Conservation (phyloP, 2,113 vertebrate species). For the Vanacampus margaritifer region DNA sequence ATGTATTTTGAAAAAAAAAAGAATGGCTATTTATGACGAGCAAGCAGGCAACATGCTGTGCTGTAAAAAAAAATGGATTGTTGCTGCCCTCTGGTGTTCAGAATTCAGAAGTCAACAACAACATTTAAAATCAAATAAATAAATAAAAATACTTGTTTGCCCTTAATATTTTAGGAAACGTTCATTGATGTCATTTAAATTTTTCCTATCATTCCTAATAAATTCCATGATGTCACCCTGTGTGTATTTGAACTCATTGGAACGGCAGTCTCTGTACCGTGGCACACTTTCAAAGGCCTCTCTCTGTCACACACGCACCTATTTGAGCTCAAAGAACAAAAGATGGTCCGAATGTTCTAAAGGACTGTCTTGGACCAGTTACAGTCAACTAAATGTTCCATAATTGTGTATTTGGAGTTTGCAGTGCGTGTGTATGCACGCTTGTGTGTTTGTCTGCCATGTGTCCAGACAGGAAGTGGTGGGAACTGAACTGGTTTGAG, state of each 20-base stretch:
- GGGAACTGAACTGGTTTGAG: slow-evolving; percentile 68
- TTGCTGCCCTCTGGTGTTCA: slow-evolving; percentile 65
- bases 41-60: neutral
- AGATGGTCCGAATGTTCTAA: slow-evolving; percentile 28
- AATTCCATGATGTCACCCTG: neutral
- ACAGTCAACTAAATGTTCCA: slow-evolving; percentile 33
- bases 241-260: neutral
- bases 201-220: neutral
- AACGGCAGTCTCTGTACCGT: neutral
- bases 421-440: slow-evolving; percentile 6
- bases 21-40: neutral
- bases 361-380: slow-evolving; percentile 40
- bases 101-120: neutral
- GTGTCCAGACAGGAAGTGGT: slow-evolving; percentile 69
- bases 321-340: slow-evolving; percentile 22
- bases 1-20: neutral
- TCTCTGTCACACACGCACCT: neutral
- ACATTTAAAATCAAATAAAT: neutral
- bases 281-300: neutral
- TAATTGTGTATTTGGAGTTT: slow-evolving; percentile 41
- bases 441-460: slow-evolving; percentile 24
- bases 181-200: neutral
- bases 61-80: slow-evolving; percentile 16
- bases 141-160: neutral
- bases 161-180: neutral